These are phyloP conservation scores for Tenthredo mesomela DNA, from an alignment of 2,888 invertebrate species.

Conservation along the genomic window DNA sequence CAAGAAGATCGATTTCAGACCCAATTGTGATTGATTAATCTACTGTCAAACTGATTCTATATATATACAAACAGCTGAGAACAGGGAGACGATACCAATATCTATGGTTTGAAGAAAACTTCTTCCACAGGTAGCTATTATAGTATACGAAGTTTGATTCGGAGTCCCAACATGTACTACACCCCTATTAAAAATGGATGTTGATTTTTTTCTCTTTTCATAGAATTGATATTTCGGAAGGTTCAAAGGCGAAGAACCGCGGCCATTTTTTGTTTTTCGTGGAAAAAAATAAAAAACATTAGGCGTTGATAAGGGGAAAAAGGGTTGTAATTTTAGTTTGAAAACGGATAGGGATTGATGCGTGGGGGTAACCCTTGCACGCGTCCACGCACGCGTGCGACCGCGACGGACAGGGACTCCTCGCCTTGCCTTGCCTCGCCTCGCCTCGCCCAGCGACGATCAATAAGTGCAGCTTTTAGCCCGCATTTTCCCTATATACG, in stretches of 20 bases:
- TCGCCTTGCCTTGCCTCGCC: conserved; percentile 38
- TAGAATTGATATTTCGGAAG: not conserved
- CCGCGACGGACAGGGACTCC: conserved; percentile 28
- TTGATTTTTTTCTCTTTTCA: not conserved
- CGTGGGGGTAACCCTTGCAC: not conserved
- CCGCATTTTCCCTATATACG: conserved; percentile 29
- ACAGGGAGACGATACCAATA: not conserved
- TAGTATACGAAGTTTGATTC: no score
- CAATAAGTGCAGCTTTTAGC: conserved; percentile 51
- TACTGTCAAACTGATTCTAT: not conserved
- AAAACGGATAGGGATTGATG: not conserved
- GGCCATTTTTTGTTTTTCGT: not conserved
- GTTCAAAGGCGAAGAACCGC: not conserved
- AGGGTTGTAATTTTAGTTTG: conserved; percentile 21
- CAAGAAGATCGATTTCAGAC: not conserved
- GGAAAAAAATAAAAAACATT: not conserved
- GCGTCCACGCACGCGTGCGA: conserved; percentile 50
- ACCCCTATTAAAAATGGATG: not conserved
- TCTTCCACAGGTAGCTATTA: not conserved
- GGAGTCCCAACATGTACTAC: not conserved
- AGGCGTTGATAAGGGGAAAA: not conserved
- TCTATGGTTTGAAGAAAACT: not conserved
- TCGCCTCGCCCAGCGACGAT: conserved; percentile 45
- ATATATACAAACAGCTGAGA: not conserved
- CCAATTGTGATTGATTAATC: not conserved